A percentile compares a stretch with the other conserved stretches of the same genome.
Conservation (phyloP, 1,140 invertebrate species). For the Drosophila prosaltans region DNA sequence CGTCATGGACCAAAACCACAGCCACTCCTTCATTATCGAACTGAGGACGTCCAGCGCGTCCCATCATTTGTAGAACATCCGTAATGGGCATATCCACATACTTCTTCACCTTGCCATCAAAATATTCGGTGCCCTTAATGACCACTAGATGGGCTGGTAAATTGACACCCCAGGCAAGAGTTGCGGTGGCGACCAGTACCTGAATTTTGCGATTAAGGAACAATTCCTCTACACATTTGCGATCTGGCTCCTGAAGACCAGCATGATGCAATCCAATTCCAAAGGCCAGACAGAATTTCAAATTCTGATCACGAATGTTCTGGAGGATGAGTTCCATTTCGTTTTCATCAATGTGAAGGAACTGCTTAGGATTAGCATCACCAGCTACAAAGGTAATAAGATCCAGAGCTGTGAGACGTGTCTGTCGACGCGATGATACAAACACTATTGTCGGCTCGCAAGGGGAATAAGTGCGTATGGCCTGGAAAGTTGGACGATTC, state of each 20-base stretch:
- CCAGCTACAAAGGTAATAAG: slow-evolving; percentile 96
- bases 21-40: slow-evolving; percentile 98
- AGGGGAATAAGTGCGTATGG: slow-evolving; percentile 96
- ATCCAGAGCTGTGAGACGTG: slow-evolving; percentile 97
- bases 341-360: slow-evolving; percentile 94
- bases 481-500: slow-evolving; percentile 99
- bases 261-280: slow-evolving; percentile 99
- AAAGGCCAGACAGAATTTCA: slow-evolving; percentile 97
- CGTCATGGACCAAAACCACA: slow-evolving; percentile 98
- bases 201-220: slow-evolving; percentile 99
- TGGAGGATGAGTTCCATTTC: slow-evolving; percentile 91
- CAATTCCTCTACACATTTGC: slow-evolving; percentile 95
- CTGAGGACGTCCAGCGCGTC: slow-evolving; percentile 96
- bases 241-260: slow-evolving; percentile 94
- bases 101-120: slow-evolving; percentile 97
- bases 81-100: slow-evolving; percentile 99
- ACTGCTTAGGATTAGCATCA: slow-evolving; percentile 97
- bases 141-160: slow-evolving; percentile 92
- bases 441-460: slow-evolving; percentile 96
- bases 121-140: slow-evolving; percentile 97
- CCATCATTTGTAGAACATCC: slow-evolving; percentile 99
- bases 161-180: slow-evolving; percentile 99
- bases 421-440: slow-evolving; percentile 98
- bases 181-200: slow-evolving; percentile 98
- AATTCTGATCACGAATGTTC: slow-evolving; percentile 94